Base-by-base conservation (phyloP, 2,888 invertebrate genomes). In the Drosophila anomalata region DNA sequence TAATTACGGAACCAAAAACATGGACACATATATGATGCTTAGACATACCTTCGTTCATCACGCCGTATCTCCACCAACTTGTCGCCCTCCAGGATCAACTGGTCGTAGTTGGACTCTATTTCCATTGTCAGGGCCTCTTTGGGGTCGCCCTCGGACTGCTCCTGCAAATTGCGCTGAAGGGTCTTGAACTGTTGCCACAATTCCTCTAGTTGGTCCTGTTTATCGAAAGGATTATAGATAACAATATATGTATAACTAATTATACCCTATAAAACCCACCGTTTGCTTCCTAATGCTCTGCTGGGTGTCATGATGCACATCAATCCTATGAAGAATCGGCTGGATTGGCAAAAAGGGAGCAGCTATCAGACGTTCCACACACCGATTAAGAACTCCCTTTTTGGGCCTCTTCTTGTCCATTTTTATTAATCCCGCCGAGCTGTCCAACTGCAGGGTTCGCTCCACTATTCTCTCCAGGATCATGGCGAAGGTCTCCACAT, bases 31-130 rank as follows among this genome's bases (percentile, higher is more conserved):
- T 9, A 9, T 6, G 6, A 9, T 12, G 12, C 5, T 12, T n/a
- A 12, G 12, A 51, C 63, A 58, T 67, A 91, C 92, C 86, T 89
- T 47, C 78, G 85, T 68, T 91, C 92, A 20, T 83, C 79, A 26
- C 88, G 78, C n/a, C 91, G 76, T 77, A 92, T 85, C 65, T 89
- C 89, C 42, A 90, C 87, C 59, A 91, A 68, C 41, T 90, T 90
- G 67, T 92, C 92, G 12, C 92, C 92, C 63, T 91, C 91, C 1
- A 81, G 67, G 68, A 91, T 90, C 22, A 91, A 74, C 55, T 91
- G 90, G 80, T 91, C 92, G 51, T 92, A 91, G 72, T 91, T 91
- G 44, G 90, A 89, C 71, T 92, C 91, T 44, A 91, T 91, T 82
- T 92, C 84, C 91, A 91, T 89, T 52, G 89, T 83, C 44, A 91